These are phyloP conservation scores for Xiphophorus couchianus DNA, from an alignment of 2,113 vertebrate species.

Conservation along the genomic window DNA sequence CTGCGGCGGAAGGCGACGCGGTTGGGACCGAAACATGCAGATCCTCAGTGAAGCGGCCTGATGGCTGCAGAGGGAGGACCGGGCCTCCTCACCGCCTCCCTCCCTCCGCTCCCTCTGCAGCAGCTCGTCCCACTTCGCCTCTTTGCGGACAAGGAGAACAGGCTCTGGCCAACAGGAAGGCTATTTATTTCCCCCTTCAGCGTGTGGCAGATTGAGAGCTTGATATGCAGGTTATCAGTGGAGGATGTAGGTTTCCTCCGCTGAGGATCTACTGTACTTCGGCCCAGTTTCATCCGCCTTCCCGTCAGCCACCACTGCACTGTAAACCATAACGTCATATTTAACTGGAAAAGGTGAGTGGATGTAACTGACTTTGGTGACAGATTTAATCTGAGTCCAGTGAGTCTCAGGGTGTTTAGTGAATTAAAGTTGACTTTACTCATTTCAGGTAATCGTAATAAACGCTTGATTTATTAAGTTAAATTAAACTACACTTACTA, in stretches of 20 bases:
- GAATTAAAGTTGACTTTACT: too few species aligned
- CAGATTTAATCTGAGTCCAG: too few species aligned
- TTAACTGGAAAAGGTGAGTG: too few species aligned
- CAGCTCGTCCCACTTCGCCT: constrained; percentile 69
- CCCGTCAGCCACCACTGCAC: constrained; percentile 4
- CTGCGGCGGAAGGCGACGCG: constrained; percentile 7
- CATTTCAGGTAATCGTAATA: too few species aligned
- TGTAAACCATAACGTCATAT: too few species aligned
- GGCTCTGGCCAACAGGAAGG: constrained; percentile 58
- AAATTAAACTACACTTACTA: too few species aligned
- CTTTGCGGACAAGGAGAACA: constrained; percentile 54
- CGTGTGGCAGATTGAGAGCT: constrained; percentile 77
- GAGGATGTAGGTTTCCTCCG: constrained; percentile 74
- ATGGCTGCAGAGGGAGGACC: constrained; percentile 5
- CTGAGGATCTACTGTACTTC: constrained; percentile 65
- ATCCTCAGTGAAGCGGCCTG: constrained; percentile 42
- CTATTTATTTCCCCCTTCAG: constrained; percentile 74
- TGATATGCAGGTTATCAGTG: constrained; percentile 74
- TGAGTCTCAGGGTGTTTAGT: too few species aligned
- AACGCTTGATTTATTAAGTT: too few species aligned
- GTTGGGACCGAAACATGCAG: constrained; percentile 52
- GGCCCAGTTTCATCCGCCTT: constrained; percentile 58
- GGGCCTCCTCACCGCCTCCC: constrained; percentile 31
- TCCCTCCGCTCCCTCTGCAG: background rate
- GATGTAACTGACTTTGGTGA: too few species aligned